Evolutionary conservation across 2,888 invertebrate species (phyloP).

Genomic region (Dichetophora obliterata): DNA sequence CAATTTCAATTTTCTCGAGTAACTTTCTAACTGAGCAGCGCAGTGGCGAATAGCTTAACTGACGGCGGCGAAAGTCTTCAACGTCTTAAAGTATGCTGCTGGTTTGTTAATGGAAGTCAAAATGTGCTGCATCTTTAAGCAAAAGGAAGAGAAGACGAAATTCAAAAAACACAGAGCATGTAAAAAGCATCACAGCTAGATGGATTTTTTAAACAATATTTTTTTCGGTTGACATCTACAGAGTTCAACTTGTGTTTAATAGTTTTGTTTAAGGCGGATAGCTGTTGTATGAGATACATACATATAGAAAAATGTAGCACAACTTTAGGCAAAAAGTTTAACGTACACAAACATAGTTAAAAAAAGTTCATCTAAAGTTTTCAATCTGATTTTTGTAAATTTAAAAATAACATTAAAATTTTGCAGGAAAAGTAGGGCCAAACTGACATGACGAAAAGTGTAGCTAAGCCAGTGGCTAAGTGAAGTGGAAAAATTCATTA

Average conservation of each 20-base stretch:
- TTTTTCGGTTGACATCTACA: too few relatives aligned
- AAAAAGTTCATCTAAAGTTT: not conserved
- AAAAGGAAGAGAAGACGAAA: not conserved
- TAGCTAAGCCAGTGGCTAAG: too few relatives aligned
- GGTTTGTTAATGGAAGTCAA: too few relatives aligned
- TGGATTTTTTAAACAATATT: too few relatives aligned
- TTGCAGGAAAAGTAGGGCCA: not conserved
- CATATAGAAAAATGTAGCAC: too few relatives aligned
- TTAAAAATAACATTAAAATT: slow-evolving; percentile 18
- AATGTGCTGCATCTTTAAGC: not conserved
- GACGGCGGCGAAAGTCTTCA: not conserved
- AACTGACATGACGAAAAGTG: too few relatives aligned
- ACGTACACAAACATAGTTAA: not conserved
- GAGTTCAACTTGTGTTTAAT: too few relatives aligned
- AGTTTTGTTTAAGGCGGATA: too few relatives aligned
- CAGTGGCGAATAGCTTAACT: too few relatives aligned
- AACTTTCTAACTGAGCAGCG: slow-evolving; percentile 15
- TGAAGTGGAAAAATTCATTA: too few relatives aligned
- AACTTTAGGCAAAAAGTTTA: not conserved
- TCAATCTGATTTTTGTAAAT: not conserved
- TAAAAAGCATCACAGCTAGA: not conserved
- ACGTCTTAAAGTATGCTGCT: slow-evolving; percentile 3
- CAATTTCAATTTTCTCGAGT: slow-evolving; percentile 34
- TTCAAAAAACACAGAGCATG: not conserved
- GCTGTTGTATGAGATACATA: too few relatives aligned